Conservation (phyloP, 2,797 vertebrate species). For the Enteromius treurensis region DNA sequence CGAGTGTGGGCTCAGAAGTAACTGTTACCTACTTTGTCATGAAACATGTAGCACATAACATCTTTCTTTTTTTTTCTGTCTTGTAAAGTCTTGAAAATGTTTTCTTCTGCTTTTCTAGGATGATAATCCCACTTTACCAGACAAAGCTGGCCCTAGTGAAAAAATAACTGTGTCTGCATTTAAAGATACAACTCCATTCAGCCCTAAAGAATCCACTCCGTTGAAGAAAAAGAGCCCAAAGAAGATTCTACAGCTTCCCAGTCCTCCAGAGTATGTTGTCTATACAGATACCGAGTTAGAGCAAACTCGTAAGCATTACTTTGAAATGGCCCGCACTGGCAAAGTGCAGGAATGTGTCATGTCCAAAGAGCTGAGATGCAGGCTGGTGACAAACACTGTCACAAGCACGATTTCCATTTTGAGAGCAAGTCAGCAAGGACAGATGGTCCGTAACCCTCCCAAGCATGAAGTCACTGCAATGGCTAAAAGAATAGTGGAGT, state of each 20-base stretch:
- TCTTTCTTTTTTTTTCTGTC: neutral
- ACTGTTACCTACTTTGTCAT: neutral
- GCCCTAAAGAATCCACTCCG: neutral
- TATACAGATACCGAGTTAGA: slow-evolving; percentile 50
- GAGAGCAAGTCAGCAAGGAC: slow-evolving; percentile 44
- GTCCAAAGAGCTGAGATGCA: slow-evolving; percentile 55
- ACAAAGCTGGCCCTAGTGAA: slow-evolving; percentile 11
- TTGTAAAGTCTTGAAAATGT: neutral
- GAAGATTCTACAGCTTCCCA: slow-evolving; percentile 13
- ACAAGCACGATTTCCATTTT: slow-evolving; percentile 51
- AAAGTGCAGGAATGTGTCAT: slow-evolving; percentile 37
- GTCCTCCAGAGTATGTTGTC: slow-evolving; percentile 51
- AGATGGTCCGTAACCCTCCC: slow-evolving; percentile 43
- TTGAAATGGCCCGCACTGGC: slow-evolving; percentile 41
- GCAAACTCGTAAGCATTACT: slow-evolving; percentile 37
- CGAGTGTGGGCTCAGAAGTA: slow-evolving; percentile 1
- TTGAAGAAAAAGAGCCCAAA: neutral
- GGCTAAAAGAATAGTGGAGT: slow-evolving; percentile 3
- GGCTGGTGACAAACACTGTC: slow-evolving; percentile 54
- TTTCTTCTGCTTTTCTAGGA: slow-evolving; percentile 3
- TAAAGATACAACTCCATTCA: neutral
- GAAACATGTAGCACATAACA: neutral
- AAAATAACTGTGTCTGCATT: neutral
- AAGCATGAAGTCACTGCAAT: slow-evolving; percentile 41
- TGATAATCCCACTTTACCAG: neutral